phyloP scores from a whole-genome alignment of 2,888 invertebrate genomes.

The Heliconius aoede region DNA sequence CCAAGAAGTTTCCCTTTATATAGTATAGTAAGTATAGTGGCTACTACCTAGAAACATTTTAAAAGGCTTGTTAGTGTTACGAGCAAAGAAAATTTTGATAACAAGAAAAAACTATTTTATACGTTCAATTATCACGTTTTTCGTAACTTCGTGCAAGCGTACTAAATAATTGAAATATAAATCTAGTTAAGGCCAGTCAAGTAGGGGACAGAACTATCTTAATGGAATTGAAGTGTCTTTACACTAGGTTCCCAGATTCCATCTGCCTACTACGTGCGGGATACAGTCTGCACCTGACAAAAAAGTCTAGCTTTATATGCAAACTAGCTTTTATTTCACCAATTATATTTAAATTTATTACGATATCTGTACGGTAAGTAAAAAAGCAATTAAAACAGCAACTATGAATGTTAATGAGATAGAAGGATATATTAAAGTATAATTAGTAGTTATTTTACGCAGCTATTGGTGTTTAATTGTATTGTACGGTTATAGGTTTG shows the following conservation, averaged over 20 bases:
- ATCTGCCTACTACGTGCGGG: too few species aligned
- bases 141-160: too few species aligned
- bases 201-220: too few species aligned
- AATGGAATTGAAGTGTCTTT: too few species aligned
- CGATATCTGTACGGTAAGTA: not conserved
- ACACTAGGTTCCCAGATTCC: too few species aligned
- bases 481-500: not conserved
- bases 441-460: too few species aligned
- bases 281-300: too few species aligned
- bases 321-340: not conserved
- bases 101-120: too few species aligned
- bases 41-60: not conserved
- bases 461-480: too few species aligned
- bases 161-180: not conserved
- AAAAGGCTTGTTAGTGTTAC: slow-evolving; percentile 19
- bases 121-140: too few species aligned
- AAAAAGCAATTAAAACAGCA: not conserved
- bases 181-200: too few species aligned
- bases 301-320: not conserved
- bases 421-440: too few species aligned
- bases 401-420: not conserved
- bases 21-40: not conserved
- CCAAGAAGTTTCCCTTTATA: slow-evolving; percentile 14
- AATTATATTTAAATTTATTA: not conserved
- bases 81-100: not conserved